Evolutionary conservation across 2,797 vertebrate genomes (phyloP), one percentile per base, ranked within the genome.

Genomic region (Gouania willdenowi): DNA sequence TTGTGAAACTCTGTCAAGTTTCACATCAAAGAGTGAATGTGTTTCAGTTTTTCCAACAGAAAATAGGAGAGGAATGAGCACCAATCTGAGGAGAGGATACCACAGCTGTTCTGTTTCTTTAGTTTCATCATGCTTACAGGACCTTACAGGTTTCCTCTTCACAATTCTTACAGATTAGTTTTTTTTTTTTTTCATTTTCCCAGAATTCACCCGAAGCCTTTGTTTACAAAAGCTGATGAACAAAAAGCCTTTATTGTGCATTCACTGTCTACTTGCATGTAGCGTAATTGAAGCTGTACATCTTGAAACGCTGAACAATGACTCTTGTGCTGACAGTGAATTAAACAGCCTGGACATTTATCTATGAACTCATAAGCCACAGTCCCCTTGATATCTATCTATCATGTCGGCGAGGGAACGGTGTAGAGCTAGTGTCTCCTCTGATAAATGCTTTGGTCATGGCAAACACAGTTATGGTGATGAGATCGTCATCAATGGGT

Each of bases 51-150:
- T 21, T 23, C 7, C 21, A 7, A 23, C 8, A 23, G 8, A 20
- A 23, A 21, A 1, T 23, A n/a, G n/a, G n/a, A n/a, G n/a, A n/a
- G n/a, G n/a, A n/a, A n/a, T n/a, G n/a, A n/a, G n/a, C n/a, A n/a
- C n/a, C n/a, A n/a, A n/a, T 17, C 19, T 20, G 19, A 20, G 20
- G 19, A 6, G 20, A 1, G 19, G 19, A 20, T 20, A 6, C 19
- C 6, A 4, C 19, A 20, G 19, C 8, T 26, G 14, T 47, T 49
- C 32, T 37, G 42, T 79, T 81, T 67, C 64, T 16, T 24, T 13
- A 19, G 64, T 84, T 84, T 75, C 77, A 82, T 84, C 75, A 75
- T 61, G 22, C 51, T 78, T 78, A 59, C 69, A 66, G 48, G 57
- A 43, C 23, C 41, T 60, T 34, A 37, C 53, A 29, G 4, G 1